A percentile compares a stretch with the other conserved stretches of the same genome.
phyloP scores from a whole-genome alignment of 2,888 invertebrate species.

The Imbricaverruca yamaguchii region DNA sequence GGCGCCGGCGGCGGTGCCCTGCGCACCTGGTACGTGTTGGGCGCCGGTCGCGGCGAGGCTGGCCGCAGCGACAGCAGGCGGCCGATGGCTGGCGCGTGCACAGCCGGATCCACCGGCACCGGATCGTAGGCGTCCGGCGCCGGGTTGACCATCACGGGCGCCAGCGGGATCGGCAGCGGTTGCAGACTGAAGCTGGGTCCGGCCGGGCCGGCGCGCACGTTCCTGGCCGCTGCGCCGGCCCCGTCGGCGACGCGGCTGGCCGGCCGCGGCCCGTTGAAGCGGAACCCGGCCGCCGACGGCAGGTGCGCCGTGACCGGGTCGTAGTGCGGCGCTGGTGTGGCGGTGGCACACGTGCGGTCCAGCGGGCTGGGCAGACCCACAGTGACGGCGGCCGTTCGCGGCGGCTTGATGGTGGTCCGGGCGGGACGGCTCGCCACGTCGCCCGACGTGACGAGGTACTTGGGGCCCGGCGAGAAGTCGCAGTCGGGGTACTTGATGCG shows the following conservation, averaged over 20 bases:
- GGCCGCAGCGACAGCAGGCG: not conserved
- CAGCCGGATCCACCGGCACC: not conserved
- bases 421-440: not conserved
- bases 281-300: not conserved
- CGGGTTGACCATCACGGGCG: not conserved
- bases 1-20: not conserved
- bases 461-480: not conserved
- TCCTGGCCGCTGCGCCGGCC: not conserved
- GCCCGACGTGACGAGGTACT: not conserved
- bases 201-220: not conserved
- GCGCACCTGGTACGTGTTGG: not conserved
- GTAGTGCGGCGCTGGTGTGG: not conserved
- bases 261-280: not conserved
- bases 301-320: conserved; percentile 6
- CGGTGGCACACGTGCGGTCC: not conserved
- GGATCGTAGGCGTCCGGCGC: not conserved
- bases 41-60: not conserved
- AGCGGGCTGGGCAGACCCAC: not conserved
- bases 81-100: not conserved
- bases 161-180: not conserved
- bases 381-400: not conserved
- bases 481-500: not conserved
- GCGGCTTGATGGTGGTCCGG: not conserved
- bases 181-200: not conserved
- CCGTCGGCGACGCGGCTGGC: not conserved